Percentiles rank a stretch among this genome's conserved stretches.
Conservation (phyloP, 2,888 invertebrate genomes). For the Habroteleia sp. region DNA sequence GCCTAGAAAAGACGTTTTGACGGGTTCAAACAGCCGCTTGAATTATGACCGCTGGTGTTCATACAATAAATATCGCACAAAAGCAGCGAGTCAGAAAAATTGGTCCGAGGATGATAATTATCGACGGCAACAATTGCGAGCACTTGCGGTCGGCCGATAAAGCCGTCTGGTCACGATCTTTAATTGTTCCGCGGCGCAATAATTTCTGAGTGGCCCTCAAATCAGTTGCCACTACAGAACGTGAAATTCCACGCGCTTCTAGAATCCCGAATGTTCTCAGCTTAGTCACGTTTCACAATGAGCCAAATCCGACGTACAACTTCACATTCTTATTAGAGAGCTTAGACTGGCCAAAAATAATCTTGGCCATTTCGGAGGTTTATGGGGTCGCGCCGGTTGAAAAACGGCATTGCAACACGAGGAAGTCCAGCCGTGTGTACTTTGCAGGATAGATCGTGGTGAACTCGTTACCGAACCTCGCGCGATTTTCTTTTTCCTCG, state of each 20-base stretch:
- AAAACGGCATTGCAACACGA: slow-evolving; percentile 1
- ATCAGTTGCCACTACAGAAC: slow-evolving; percentile 56
- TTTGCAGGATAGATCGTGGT: background rate
- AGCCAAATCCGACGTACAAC: slow-evolving; percentile 61
- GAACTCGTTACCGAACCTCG: slow-evolving; percentile 4
- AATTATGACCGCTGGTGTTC: slow-evolving; percentile 16
- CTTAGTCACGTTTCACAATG: slow-evolving; percentile 76
- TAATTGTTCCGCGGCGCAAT: slow-evolving; percentile 74
- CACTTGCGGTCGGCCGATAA: slow-evolving; percentile 56
- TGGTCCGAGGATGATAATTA: slow-evolving; percentile 56
- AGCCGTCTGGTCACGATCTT: slow-evolving; percentile 73
- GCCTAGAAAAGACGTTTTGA: slow-evolving; percentile 38
- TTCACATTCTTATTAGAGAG: slow-evolving; percentile 16
- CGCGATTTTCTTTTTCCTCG: background rate
- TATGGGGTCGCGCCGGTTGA: slow-evolving; percentile 20
- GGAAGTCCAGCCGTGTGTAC: slow-evolving; percentile 1
- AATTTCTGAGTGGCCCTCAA: slow-evolving; percentile 67
- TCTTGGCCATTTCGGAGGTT: slow-evolving; percentile 3
- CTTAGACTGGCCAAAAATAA: slow-evolving; percentile 4
- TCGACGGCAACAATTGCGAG: slow-evolving; percentile 51
- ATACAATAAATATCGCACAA: slow-evolving; percentile 32
- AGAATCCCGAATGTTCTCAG: slow-evolving; percentile 64
- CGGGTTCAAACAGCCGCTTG: slow-evolving; percentile 19
- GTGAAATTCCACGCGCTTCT: slow-evolving; percentile 61
- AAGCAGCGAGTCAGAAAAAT: slow-evolving; percentile 43